A percentile compares a stretch with the other conserved stretches of the same genome.
Evolutionary conservation across 2,888 invertebrate genomes (phyloP).

Genomic region (Melolontha melolontha): DNA sequence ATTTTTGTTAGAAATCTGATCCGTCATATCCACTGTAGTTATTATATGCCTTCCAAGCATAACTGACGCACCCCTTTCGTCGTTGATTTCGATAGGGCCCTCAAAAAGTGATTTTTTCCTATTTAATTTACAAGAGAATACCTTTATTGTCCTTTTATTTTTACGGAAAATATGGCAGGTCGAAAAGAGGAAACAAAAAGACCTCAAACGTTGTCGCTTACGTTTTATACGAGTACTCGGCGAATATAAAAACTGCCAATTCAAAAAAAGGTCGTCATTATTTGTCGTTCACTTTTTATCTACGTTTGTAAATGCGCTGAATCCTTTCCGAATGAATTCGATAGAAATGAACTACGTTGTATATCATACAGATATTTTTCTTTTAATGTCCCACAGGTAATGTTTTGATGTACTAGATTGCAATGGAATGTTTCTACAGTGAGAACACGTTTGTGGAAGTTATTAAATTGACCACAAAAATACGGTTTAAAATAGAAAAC

Average conservation of each 20-base stretch:
- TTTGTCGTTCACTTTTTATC: conserved; percentile 49
- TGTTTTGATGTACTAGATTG: conserved; percentile 13
- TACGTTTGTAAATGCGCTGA: conserved; percentile 38
- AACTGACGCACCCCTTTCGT: background rate
- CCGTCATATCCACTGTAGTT: too few species aligned
- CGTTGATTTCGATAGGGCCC: conserved; percentile 19
- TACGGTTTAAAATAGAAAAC: background rate
- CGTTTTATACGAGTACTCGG: conserved; percentile 32
- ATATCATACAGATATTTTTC: conserved; percentile 14
- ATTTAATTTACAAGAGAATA: conserved; percentile 36
- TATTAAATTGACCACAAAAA: conserved; percentile 29
- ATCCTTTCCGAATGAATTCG: conserved; percentile 24
- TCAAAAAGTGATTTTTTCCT: conserved; percentile 32
- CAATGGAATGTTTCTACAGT: background rate
- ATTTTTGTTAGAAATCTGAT: too few species aligned
- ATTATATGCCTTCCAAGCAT: too few species aligned
- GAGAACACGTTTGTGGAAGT: conserved; percentile 4
- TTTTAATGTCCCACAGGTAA: conserved; percentile 17
- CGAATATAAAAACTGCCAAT: conserved; percentile 47
- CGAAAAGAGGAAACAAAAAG: conserved; percentile 26
- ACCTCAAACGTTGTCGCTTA: conserved; percentile 39
- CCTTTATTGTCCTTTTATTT: conserved; percentile 32
- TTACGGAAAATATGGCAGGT: conserved; percentile 19
- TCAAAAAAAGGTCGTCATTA: conserved; percentile 46
- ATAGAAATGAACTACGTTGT: conserved; percentile 13